Conservation (phyloP, 2,888 invertebrate genomes). For the Andrena dorsata region DNA sequence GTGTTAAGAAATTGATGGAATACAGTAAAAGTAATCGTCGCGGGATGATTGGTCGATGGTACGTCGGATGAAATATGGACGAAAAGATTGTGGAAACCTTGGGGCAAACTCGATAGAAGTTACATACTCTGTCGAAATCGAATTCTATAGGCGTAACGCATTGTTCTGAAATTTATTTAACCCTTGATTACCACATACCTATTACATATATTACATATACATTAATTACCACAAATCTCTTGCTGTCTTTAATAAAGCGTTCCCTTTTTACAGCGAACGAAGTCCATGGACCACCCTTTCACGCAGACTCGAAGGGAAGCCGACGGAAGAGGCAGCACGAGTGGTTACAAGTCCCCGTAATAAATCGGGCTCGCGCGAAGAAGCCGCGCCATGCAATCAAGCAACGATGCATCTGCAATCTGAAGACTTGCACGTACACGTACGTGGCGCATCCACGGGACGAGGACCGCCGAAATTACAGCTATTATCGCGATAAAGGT, state of each 20-base stretch:
- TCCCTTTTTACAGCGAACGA: background rate
- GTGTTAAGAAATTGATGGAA: no score
- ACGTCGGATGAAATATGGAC: background rate
- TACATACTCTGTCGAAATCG: background rate
- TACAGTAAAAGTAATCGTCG: no score
- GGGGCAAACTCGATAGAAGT: background rate
- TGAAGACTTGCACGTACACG: slow-evolving; percentile 61
- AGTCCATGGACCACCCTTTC: slow-evolving; percentile 11
- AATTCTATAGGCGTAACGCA: no score
- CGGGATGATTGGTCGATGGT: no score
- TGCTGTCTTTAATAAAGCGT: no score
- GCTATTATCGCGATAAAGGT: slow-evolving; percentile 79
- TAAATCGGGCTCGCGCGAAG: slow-evolving; percentile 76
- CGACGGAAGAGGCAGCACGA: slow-evolving; percentile 33
- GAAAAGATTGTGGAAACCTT: background rate
- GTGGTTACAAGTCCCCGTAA: slow-evolving; percentile 63
- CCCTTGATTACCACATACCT: no score
- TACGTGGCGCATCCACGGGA: slow-evolving; percentile 31
- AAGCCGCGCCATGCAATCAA: slow-evolving; percentile 77
- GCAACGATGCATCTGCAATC: slow-evolving; percentile 73
- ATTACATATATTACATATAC: no score
- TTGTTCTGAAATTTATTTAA: no score
- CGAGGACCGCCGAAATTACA: slow-evolving; percentile 74
- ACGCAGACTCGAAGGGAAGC: slow-evolving; percentile 1
- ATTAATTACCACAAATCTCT: no score